These are phyloP conservation scores for Linnaemya vulpina DNA, from an alignment of 2,888 invertebrate species.

Conservation along the genomic window DNA sequence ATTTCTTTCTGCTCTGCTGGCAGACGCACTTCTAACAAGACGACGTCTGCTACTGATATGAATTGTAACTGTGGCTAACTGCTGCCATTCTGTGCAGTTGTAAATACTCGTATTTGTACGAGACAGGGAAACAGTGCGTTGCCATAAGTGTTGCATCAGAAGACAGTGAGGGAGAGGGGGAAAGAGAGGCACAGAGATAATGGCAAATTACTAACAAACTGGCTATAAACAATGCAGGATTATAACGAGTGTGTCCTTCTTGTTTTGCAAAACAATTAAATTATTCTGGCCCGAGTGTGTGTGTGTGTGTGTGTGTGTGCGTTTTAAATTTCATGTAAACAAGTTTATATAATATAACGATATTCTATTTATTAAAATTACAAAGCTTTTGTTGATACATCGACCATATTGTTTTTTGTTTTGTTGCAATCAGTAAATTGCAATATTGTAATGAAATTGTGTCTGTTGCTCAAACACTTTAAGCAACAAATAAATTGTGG, in stretches of 20 bases:
- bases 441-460: constrained; percentile 5
- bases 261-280: constrained; percentile 40
- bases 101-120: background rate
- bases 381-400: constrained; percentile 9
- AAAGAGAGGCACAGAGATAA: constrained; percentile 9
- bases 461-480: background rate
- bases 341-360: constrained; percentile 8
- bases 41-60: constrained; percentile 42
- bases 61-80: constrained; percentile 33
- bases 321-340: background rate
- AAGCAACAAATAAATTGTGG: background rate
- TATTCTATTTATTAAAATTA: constrained; percentile 15
- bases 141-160: constrained; percentile 12
- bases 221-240: constrained; percentile 33
- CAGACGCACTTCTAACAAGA: constrained; percentile 20
- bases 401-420: constrained; percentile 2
- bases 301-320: background rate
- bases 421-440: background rate
- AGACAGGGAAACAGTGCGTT: constrained; percentile 4
- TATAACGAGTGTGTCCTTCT: constrained; percentile 13
- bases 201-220: constrained; percentile 25
- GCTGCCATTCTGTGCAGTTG: background rate
- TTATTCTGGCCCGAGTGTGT: background rate
- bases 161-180: too few relatives aligned
- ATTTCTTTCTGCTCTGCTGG: constrained; percentile 9